A percentile compares a stretch with the other conserved stretches of the same genome.
phyloP scores from a whole-genome alignment of 2,797 vertebrate species.

The Thamnophis elegans region DNA sequence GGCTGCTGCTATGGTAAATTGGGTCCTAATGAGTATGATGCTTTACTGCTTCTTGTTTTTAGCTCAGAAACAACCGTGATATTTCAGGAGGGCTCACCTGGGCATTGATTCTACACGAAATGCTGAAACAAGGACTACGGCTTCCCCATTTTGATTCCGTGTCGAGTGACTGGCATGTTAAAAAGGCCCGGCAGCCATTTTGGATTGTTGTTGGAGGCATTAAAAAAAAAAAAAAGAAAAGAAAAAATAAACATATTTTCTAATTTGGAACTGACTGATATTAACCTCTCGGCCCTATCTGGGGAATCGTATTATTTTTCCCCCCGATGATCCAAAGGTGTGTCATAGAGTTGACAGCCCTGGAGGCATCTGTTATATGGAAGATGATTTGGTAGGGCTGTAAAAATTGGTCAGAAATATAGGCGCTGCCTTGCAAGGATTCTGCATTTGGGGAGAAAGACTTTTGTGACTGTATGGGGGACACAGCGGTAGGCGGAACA shows the following conservation, averaged over 20 bases:
- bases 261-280: constrained; percentile 40
- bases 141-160: constrained; percentile 68
- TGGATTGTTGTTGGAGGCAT: constrained; percentile 54
- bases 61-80: constrained; percentile 65
- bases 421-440: not conserved
- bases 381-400: not conserved
- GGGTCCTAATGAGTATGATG: constrained; percentile 76
- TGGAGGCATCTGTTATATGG: not conserved
- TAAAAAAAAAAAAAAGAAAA: not conserved
- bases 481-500: no score
- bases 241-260: constrained; percentile 36
- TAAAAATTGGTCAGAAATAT: not conserved
- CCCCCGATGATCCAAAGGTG: not conserved
- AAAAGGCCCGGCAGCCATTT: constrained; percentile 59
- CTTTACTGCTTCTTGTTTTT: constrained; percentile 76
- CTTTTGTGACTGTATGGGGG: no score
- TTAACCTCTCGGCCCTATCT: constrained; percentile 41
- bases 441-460: no score
- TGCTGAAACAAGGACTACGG: constrained; percentile 64
- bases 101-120: constrained; percentile 72
- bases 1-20: constrained; percentile 77
- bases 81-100: constrained; percentile 73
- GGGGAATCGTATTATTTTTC: constrained; percentile 41
- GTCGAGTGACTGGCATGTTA: constrained; percentile 70
- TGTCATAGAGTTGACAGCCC: not conserved